Percentiles rank a stretch among this genome's conserved stretches.
Conservation (phyloP, 2,888 invertebrate genomes). For the Latrodectus elegans region DNA sequence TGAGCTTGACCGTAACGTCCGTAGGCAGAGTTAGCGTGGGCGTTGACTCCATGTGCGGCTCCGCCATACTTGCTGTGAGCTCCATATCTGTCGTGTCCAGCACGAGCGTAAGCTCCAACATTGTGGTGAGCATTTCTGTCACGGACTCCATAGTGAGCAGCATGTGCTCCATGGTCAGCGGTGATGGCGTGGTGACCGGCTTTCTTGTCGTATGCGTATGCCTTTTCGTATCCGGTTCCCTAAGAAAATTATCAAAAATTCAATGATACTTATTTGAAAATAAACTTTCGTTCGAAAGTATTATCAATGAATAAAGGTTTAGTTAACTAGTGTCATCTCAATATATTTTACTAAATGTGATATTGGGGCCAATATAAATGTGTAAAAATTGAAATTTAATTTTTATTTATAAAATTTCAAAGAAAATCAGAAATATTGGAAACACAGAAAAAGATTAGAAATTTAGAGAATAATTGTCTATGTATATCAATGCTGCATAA, state of each 20-base stretch:
- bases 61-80: constrained; percentile 57
- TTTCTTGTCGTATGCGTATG: constrained; percentile 68
- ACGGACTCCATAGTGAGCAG: constrained; percentile 48
- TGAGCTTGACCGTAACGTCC: constrained; percentile 55
- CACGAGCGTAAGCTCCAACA: constrained; percentile 50
- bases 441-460: no score
- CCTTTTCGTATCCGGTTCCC: constrained; percentile 67
- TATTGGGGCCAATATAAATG: no score
- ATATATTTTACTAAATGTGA: no score
- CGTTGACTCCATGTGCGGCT: constrained; percentile 36
- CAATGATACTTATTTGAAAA: no score
- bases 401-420: no score
- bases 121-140: constrained; percentile 63
- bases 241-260: not conserved
- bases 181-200: constrained; percentile 65
- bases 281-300: no score
- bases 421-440: no score
- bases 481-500: no score
- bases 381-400: no score
- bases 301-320: no score
- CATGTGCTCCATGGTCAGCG: constrained; percentile 56
- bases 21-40: constrained; percentile 49
- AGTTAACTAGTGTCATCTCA: no score
- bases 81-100: constrained; percentile 64
- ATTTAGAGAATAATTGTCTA: no score